Conservation (phyloP, 2,113 vertebrate species). For the Phalacrocorax aristotelis region DNA sequence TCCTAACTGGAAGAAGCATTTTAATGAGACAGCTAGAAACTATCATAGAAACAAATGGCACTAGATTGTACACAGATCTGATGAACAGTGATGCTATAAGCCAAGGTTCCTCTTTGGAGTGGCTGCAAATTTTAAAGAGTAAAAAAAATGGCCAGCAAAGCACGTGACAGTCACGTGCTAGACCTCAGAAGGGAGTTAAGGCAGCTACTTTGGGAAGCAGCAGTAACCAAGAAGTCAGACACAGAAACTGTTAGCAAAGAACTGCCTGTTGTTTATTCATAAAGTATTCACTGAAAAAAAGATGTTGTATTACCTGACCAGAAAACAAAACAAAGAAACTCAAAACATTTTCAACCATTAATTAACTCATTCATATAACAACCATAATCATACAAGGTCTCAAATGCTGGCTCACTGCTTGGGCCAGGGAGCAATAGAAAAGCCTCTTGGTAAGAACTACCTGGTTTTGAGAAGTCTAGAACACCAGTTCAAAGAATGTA, state of each 20-base stretch:
- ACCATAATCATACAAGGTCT: background rate
- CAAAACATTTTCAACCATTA: background rate
- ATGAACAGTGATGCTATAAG: background rate
- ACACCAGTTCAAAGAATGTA: background rate
- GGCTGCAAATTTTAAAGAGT: background rate
- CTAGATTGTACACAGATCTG: background rate
- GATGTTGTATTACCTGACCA: background rate
- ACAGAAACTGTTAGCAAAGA: background rate
- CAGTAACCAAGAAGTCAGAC: background rate
- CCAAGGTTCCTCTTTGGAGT: background rate
- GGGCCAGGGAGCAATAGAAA: background rate
- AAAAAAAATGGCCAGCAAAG: background rate
- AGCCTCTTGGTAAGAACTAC: background rate
- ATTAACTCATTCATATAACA: background rate
- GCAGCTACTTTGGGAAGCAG: background rate
- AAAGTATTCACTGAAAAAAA: background rate
- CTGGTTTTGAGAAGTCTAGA: background rate
- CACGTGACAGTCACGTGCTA: fast-evolving
- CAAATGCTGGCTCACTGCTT: background rate
- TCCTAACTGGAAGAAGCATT: background rate
- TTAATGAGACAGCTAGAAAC: background rate
- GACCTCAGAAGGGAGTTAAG: background rate
- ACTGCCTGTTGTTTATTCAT: background rate
- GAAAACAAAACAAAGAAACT: background rate
- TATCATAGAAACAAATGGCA: background rate